Base-by-base conservation (phyloP, 2,888 invertebrate genomes). In the Lordiphosa andalusiaca region DNA sequence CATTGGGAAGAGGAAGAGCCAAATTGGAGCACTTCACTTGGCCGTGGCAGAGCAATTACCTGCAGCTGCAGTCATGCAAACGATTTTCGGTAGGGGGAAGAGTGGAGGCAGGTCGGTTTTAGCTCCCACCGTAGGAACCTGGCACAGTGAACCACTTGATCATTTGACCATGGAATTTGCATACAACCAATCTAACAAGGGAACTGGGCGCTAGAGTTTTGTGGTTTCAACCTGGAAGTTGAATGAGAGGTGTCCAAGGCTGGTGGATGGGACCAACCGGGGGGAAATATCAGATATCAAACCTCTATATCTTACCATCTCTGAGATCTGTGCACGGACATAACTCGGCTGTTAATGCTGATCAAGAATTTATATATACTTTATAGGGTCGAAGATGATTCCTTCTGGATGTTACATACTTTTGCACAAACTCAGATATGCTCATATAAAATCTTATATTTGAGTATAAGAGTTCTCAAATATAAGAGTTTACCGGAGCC, bases 111-210 rank as follows among this genome's bases (percentile, higher is more conserved):
- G 16, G 16, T 16, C 46, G 36, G 54, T 5, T 40, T 54, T 60
- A 40, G 46, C 50, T 54, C 64, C 53, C 33, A 40, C 38, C 36
- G 30, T n/a, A n/a, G 38, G 47, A 54, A 66, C 67, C 69, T 86
- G 86, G 86, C 88, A 75, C 67, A 85, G 77, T 86, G 76, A 86
- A 78, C 88, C 83, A 87, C 75, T 87, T 87, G 87, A 84, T 76
- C 87, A 86, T 71, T 86, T 88, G 85, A 86, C 85, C 86, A 84
- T 87, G 74, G 73, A 75, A 85, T 84, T 83, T 80, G 67, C 76
- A 80, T 80, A 80, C 47, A 62, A 44, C 53, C 40, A 48, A 12
- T 54, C 48, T 16, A 36, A 47, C n/a, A 44, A 16, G 10, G 33
- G 16, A 33, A 10, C 16, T 40, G 19, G 42, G 41, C 7, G 25